Evolutionary conservation across 2,888 invertebrate genomes (phyloP).

Genomic region (Nematopogon swammerdamellus): DNA sequence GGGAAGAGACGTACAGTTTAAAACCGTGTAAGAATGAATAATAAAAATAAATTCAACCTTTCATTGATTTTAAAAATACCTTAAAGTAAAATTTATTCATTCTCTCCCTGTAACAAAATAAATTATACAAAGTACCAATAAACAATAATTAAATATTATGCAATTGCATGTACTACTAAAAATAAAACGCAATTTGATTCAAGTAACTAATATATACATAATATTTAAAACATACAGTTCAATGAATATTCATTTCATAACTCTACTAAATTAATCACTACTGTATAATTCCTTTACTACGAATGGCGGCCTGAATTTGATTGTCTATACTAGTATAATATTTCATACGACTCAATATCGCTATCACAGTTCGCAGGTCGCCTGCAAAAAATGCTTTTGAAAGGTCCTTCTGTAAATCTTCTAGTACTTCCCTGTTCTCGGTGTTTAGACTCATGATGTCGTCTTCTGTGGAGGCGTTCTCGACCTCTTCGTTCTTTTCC

Average conservation of each 20-base stretch:
- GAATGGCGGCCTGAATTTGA: slow-evolving; percentile 66
- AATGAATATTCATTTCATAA: neutral
- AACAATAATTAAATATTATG: too few relatives aligned
- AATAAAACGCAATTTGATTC: too few relatives aligned
- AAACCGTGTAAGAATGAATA: too few relatives aligned
- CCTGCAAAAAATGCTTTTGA: slow-evolving; percentile 62
- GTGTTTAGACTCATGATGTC: slow-evolving; percentile 56
- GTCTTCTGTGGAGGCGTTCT: slow-evolving; percentile 58
- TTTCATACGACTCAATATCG: slow-evolving; percentile 71
- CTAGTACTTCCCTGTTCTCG: slow-evolving; percentile 55
- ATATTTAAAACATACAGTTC: too few relatives aligned
- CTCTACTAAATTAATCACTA: slow-evolving; percentile 14
- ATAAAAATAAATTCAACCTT: too few relatives aligned
- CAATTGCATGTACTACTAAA: too few relatives aligned
- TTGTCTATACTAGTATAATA: slow-evolving; percentile 78
- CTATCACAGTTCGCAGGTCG: slow-evolving; percentile 65
- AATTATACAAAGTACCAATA: too few relatives aligned
- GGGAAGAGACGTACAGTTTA: too few relatives aligned
- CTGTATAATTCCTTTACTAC: slow-evolving; percentile 55
- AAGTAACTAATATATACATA: too few relatives aligned
- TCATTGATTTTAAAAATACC: too few relatives aligned
- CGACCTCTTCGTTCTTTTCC: slow-evolving; percentile 86
- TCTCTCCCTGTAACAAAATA: too few relatives aligned
- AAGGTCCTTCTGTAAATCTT: slow-evolving; percentile 53
- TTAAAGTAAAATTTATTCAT: too few relatives aligned